Conservation (phyloP, 2,888 invertebrate genomes). For the Metacarcinus magister region DNA sequence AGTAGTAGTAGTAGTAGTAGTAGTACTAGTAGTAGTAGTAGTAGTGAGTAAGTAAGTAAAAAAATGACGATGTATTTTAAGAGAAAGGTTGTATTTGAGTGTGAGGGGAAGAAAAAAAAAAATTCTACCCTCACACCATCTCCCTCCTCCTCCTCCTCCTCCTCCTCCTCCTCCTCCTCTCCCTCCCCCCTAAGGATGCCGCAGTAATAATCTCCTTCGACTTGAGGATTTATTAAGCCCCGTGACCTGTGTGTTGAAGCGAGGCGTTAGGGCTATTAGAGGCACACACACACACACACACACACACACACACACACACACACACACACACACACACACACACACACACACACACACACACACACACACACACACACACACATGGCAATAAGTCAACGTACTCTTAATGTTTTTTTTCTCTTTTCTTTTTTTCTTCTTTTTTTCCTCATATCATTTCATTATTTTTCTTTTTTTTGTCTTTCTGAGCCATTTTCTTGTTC, state of each 20-base stretch:
- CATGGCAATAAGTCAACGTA: not conserved
- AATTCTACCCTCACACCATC: too few relatives aligned
- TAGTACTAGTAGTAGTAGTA: conserved; percentile 32
- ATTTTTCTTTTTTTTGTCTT: not conserved
- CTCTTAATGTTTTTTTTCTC: not conserved
- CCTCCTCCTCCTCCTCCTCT: not conserved
- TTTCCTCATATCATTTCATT: not conserved
- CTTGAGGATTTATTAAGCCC: conserved; percentile 16
- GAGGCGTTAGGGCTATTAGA: conserved; percentile 36
- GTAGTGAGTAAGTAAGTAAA: not conserved
- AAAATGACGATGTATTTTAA: too few relatives aligned
- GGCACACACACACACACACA: conserved; percentile 23
- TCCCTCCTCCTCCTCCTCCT: too few relatives aligned
- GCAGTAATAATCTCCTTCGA: conserved; percentile 1
- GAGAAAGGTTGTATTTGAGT: too few relatives aligned
- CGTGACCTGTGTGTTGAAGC: conserved; percentile 19
- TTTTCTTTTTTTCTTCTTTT: not conserved
- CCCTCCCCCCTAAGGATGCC: not conserved
- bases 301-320: conserved; percentile 40
- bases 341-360: conserved; percentile 39
- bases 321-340: conserved; percentile 26
- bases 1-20: not conserved
- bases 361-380: not conserved
- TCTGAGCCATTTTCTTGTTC: not conserved
- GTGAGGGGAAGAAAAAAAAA: too few relatives aligned